Evolutionary conservation across 2,888 invertebrate genomes (phyloP), one percentile per base, ranked within the genome.

Genomic region (Scaptodrosophila latifasciaeformis): DNA sequence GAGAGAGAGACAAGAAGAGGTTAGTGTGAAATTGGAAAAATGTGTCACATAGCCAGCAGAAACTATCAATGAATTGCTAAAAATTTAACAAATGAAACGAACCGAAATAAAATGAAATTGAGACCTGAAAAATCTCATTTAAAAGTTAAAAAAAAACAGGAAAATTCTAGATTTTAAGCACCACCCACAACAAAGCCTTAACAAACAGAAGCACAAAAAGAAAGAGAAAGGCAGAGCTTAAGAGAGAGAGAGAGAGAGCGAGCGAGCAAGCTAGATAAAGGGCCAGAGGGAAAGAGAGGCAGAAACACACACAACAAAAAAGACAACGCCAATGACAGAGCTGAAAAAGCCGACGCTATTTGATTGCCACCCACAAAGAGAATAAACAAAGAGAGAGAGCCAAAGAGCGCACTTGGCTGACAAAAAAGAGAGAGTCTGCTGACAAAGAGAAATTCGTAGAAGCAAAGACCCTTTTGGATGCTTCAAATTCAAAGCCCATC

Each of bases 181-280:
- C 68, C 68, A 62, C 68, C 68, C 71, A 65, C 68, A 68, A 70
- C 30, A 43, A 44, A 45, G 30, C 13, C n/a, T n/a, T n/a, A n/a
- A n/a, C n/a, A n/a, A n/a, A n/a, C n/a, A n/a, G n/a, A n/a, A n/a
- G n/a, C n/a, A n/a, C n/a, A n/a, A n/a, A n/a, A n/a, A n/a, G n/a
- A n/a, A n/a, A n/a, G n/a, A n/a, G n/a, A n/a, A n/a, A n/a, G n/a
- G n/a, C n/a, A n/a, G n/a, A n/a, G n/a, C n/a, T n/a, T n/a, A n/a
- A n/a, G n/a, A n/a, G n/a, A n/a, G n/a, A n/a, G n/a, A n/a, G n/a
- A n/a, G n/a, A n/a, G n/a, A n/a, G n/a, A n/a, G n/a, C n/a, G n/a
- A n/a, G n/a, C n/a, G n/a, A n/a, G n/a, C n/a, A n/a, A n/a, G n/a
- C n/a, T n/a, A n/a, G n/a, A n/a, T n/a, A n/a, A n/a, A n/a, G n/a